Conservation (phyloP, 2,113 vertebrate species). For the Aleadryas rufinucha region DNA sequence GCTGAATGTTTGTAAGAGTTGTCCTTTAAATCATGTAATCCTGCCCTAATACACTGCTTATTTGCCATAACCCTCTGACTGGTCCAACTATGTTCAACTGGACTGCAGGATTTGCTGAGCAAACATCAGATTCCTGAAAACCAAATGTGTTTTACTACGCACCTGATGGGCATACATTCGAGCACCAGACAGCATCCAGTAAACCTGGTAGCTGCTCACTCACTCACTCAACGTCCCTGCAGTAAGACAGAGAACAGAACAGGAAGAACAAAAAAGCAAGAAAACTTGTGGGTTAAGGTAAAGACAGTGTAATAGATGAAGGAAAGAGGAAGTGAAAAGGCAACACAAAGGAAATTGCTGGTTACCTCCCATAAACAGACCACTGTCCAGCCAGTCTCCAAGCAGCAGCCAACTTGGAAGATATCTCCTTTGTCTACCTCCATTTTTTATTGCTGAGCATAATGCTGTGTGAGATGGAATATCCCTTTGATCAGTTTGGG, state of each 20-base stretch:
- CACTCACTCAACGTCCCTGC: neutral
- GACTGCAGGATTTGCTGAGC: neutral
- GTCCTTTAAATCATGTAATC: neutral
- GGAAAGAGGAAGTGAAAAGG: neutral
- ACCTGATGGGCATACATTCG: neutral
- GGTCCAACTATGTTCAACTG: neutral
- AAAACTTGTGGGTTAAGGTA: neutral
- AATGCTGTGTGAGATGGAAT: neutral
- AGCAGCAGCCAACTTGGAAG: neutral
- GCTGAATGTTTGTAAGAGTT: neutral
- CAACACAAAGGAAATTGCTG: neutral
- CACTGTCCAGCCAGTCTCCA: neutral
- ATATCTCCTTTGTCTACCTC: neutral
- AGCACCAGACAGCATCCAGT: neutral
- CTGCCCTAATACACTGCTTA: neutral
- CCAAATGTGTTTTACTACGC: neutral
- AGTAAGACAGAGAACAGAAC: neutral
- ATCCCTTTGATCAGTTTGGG: neutral
- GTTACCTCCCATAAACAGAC: neutral
- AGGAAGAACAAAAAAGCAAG: neutral
- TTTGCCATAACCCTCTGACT: neutral
- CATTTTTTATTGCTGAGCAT: neutral
- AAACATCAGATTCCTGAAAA: neutral
- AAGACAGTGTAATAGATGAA: neutral
- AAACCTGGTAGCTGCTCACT: neutral